A percentile compares a stretch with the other conserved stretches of the same genome.
Evolutionary conservation across 2,113 vertebrate genomes (phyloP).

Genomic region (Amazona vittata): DNA sequence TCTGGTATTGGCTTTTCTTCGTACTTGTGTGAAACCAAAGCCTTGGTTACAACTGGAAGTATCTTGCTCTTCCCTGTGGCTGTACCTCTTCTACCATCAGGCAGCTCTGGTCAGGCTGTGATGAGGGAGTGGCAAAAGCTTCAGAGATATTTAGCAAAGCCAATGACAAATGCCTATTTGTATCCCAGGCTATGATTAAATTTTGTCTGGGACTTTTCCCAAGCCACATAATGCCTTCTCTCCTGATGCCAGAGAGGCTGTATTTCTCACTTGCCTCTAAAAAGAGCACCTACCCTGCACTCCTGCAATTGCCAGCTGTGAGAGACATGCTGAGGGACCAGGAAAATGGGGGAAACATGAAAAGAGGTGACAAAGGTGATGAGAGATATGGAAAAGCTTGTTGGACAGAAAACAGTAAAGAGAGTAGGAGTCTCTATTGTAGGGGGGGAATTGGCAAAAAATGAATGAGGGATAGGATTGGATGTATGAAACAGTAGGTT

Average conservation of each 20-base stretch:
- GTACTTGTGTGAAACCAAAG: background rate
- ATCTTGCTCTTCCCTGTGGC: background rate
- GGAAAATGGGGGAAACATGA: background rate
- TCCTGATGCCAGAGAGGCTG: background rate
- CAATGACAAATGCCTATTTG: background rate
- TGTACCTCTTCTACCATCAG: background rate
- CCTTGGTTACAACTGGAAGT: background rate
- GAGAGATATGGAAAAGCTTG: background rate
- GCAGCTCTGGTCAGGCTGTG: background rate
- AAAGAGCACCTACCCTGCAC: background rate
- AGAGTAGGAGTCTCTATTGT: background rate
- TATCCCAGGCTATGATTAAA: slow-evolving; percentile 10
- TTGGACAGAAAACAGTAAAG: background rate
- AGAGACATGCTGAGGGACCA: background rate
- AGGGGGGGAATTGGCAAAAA: background rate
- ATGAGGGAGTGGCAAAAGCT: background rate
- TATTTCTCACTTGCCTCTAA: background rate
- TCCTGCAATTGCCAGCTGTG: background rate
- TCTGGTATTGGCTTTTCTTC: background rate
- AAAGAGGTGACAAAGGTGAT: background rate
- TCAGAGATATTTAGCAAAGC: background rate
- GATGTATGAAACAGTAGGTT: background rate
- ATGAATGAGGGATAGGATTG: background rate
- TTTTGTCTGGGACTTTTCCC: slow-evolving; percentile 9
- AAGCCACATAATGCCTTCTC: background rate